Base-by-base conservation (phyloP, 2,113 vertebrate genomes). In the Callopanchax toddi region DNA sequence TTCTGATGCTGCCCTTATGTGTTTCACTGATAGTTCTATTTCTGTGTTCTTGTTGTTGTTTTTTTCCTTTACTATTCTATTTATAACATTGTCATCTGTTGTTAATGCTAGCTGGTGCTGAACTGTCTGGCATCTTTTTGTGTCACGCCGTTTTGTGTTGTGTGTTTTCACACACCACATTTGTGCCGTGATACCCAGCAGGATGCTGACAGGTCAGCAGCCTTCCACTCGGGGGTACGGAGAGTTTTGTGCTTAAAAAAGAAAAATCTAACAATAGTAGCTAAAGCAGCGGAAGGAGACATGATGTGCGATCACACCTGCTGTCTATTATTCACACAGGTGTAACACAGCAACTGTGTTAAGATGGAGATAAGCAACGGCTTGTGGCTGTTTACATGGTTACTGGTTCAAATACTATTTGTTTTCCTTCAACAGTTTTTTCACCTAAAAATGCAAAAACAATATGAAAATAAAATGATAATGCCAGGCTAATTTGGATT, bases 191-290 rank as follows among this genome's bases (percentile, higher is more conserved):
- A 57, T 26, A 66, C 67, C 29, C 78, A 74, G 78, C 49, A 51
- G 69, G 74, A 60, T 17, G 48, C 60, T 55, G 58, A 55, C 67
- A 82, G 86, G 87, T 87, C 80, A 88, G 80, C 64, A 77, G 76
- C 68, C 58, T 67, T 59, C 25, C 71, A 77, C 52, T 34, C 34
- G 42, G 45, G 79, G 56, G 54, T 60, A 57, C 81, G 53, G 72
- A 22, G 59, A 51, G 6, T 45, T 49, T n/a, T 11, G 25, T 61
- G 23, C 23, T 56, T 32, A 63, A 83, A 84, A 83, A 68, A 56
- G 67, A 42, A 72, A 36, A 34, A 51, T 60, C 54, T 70, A 58
- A 80, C 63, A 57, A 48, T 23, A 62, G 29, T 32, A 55, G 75
- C 56, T 74, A 68, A 53, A 69, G 45, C 12, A 48, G 56, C 39